Evolutionary conservation across 2,113 vertebrate genomes (phyloP).

Genomic region (Pavo muticus): DNA sequence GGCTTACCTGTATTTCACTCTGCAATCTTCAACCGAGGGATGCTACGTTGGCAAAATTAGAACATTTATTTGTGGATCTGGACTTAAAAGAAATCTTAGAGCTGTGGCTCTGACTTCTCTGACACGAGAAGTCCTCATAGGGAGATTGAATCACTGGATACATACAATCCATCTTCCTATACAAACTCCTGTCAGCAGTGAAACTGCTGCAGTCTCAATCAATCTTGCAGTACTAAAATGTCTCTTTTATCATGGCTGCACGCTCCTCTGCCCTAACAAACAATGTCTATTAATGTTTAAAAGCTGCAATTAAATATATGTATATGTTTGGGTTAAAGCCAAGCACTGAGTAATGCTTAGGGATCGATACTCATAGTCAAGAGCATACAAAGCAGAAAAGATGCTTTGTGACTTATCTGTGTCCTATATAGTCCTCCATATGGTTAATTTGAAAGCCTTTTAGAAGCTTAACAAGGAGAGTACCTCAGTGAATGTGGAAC

Average conservation of each 20-base stretch:
- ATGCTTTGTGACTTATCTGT: background rate
- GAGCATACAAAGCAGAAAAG: background rate
- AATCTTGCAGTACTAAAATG: background rate
- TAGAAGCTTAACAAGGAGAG: slow-evolving; percentile 14
- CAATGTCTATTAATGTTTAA: slow-evolving; percentile 3
- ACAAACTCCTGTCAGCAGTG: background rate
- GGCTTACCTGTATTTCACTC: background rate
- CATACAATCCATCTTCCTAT: background rate
- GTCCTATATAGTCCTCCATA: background rate
- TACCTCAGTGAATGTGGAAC: background rate
- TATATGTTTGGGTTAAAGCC: slow-evolving; percentile 1
- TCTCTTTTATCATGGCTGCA: background rate
- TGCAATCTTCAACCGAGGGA: background rate
- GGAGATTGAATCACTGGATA: background rate
- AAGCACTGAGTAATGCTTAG: background rate
- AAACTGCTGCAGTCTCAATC: slow-evolving; percentile 26
- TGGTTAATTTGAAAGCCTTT: slow-evolving; percentile 23
- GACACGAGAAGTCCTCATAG: background rate
- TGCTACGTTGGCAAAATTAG: background rate
- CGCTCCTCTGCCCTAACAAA: background rate
- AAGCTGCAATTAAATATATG: background rate
- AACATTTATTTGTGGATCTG: background rate
- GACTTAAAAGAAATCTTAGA: background rate
- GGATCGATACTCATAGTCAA: background rate
- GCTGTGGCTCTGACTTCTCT: background rate